Conservation (phyloP, 2,797 vertebrate genomes). For the Anabas testudineus region DNA sequence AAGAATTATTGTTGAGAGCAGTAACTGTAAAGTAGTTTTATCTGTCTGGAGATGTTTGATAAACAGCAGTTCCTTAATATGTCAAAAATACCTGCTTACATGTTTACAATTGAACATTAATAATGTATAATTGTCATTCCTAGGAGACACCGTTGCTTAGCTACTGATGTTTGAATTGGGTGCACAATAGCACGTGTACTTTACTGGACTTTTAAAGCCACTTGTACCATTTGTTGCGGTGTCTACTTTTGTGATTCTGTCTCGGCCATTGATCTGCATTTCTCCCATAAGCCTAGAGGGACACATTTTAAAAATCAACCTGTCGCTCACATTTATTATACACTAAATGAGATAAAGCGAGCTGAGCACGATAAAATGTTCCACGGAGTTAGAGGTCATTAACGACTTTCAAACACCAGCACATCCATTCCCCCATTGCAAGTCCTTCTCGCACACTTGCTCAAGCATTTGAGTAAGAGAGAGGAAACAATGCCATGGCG, state of each 20-base stretch:
- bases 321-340: not conserved
- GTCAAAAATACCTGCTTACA: not conserved
- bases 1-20: not conserved
- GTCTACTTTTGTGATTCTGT: not conserved
- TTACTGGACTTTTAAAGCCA: not conserved
- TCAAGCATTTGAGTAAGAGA: constrained; percentile 16
- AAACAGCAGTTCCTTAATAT: not conserved
- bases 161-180: not conserved
- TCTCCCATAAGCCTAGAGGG: not conserved
- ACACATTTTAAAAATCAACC: not conserved
- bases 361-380: not conserved
- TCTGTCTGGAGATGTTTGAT: not conserved
- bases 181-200: not conserved
- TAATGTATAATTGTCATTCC: not conserved
- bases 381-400: not conserved
- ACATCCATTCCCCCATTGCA: constrained; percentile 21
- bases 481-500: constrained; percentile 40
- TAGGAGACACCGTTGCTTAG: constrained; percentile 3
- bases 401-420: constrained; percentile 1
- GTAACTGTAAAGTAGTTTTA: not conserved
- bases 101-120: not conserved
- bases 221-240: constrained; percentile 2
- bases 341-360: constrained; percentile 5
- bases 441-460: constrained; percentile 9
- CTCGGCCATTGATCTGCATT: not conserved